phyloP scores from a whole-genome alignment of 2,797 vertebrate species.

The Mallotus villosus region DNA sequence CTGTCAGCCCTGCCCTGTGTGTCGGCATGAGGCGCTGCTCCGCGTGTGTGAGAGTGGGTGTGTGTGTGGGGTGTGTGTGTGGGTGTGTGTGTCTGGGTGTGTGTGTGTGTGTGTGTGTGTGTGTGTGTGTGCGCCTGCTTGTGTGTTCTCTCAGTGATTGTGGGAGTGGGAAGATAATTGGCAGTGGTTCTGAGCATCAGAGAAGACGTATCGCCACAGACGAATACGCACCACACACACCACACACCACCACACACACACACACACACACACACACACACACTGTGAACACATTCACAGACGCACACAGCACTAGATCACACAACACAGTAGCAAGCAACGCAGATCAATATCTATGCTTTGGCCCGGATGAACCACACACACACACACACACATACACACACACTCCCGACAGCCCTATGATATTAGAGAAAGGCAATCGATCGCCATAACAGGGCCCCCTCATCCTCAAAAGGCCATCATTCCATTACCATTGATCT shows the following conservation, averaged over 20 bases:
- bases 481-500: slow-evolving; percentile 96
- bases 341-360: slow-evolving; percentile 83
- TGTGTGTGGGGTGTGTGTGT: slow-evolving; percentile 2
- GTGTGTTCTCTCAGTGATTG: neutral
- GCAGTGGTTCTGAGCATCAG: neutral
- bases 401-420: slow-evolving; percentile 63
- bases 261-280: slow-evolving; percentile 24
- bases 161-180: neutral
- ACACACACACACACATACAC: no score
- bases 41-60: neutral
- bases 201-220: slow-evolving; percentile 15
- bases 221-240: slow-evolving; percentile 20
- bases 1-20: slow-evolving; percentile 79
- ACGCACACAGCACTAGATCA: slow-evolving; percentile 29
- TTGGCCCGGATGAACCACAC: slow-evolving; percentile 66
- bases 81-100: neutral
- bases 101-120: neutral
- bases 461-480: slow-evolving; percentile 91
- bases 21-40: slow-evolving; percentile 29
- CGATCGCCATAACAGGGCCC: slow-evolving; percentile 86
- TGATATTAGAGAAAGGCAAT: slow-evolving; percentile 85
- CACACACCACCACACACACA: slow-evolving; percentile 13
- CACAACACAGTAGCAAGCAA: slow-evolving; percentile 74
- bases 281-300: slow-evolving; percentile 3
- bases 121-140: neutral